Evolutionary conservation across 1,140 invertebrate genomes (phyloP).

Genomic region (Ctenoplectra terminalis): DNA sequence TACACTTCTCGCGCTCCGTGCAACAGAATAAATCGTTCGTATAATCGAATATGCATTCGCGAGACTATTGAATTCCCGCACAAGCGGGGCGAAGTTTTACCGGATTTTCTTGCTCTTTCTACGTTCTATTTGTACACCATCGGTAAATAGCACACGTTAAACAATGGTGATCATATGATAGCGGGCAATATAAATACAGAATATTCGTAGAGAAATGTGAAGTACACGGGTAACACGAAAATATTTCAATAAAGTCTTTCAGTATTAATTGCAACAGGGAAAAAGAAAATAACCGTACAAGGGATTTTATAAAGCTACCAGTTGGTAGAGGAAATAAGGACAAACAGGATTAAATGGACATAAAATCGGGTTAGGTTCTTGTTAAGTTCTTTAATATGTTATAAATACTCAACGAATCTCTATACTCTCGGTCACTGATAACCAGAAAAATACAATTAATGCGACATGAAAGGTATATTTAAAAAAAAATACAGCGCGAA

Average conservation of each 20-base stretch:
- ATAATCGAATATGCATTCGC: slow-evolving; percentile 39
- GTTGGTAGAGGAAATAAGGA: neutral
- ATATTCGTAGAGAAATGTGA: neutral
- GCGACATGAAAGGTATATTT: no score
- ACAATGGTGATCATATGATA: neutral
- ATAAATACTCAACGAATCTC: no score
- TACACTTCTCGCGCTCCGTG: slow-evolving; percentile 27
- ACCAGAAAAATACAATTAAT: no score
- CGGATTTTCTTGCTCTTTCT: neutral
- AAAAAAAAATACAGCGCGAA: no score
- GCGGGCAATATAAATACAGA: neutral
- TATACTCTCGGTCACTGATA: no score
- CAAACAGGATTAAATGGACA: no score
- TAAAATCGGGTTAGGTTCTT: no score
- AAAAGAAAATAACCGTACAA: neutral
- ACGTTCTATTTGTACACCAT: neutral
- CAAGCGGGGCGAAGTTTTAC: neutral
- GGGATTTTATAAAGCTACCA: no score
- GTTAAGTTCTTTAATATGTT: no score
- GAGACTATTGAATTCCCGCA: slow-evolving; percentile 10
- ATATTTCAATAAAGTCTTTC: no score
- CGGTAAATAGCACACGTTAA: neutral
- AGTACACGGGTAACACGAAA: neutral
- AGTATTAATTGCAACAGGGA: neutral
- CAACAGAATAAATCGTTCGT: slow-evolving; percentile 50